Evolutionary conservation across 2,888 invertebrate genomes (phyloP), one percentile per base, ranked within the genome.

Genomic region (Drosophila helvetica): DNA sequence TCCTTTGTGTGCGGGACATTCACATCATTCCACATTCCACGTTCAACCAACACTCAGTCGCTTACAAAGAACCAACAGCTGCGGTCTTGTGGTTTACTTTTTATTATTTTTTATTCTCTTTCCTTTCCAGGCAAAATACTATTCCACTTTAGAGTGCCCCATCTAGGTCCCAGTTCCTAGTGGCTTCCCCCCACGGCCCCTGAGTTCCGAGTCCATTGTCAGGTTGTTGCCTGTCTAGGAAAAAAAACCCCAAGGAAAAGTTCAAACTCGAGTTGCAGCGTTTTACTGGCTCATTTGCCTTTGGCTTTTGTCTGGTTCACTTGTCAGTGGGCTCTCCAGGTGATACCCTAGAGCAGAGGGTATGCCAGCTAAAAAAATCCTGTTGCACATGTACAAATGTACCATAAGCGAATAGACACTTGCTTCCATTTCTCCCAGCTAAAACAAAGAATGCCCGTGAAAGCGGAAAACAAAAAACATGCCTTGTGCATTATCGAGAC

Each of bases 201-300:
- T 18, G 30, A 19, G 22, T 59, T n/a, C 58, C 54, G 46, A 52
- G 52, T 72, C 64, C 77, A 85, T 87, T 83, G 83, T 85, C 85
- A 87, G 83, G 83, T 83, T 87, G 87, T 83, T 83, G 83, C 81
- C 85, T 81, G 83, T 83, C 81, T 81, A 86, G 79, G 62, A 54
- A 47, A 51, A 69, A 33, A 47, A 51, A 67, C 66, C 68, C 75
- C 73, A 70, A 60, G 62, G 68, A 68, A 69, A 71, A 71, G 56
- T 71, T 72, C 71, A 70, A 54, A 48, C 66, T 67, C 67, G 67
- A 59, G 61, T 55, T 48, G 18, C 72, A 73, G 76, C 67, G 57
- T 52, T 76, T 68, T 73, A 75, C 66, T 72, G 71, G 59, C 69
- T 83, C 71, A 77, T 81, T 86, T 81, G 54, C 73, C 65, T 63